phyloP scores from a whole-genome alignment of 1,140 invertebrate genomes.

The Papilio polyxenes region DNA sequence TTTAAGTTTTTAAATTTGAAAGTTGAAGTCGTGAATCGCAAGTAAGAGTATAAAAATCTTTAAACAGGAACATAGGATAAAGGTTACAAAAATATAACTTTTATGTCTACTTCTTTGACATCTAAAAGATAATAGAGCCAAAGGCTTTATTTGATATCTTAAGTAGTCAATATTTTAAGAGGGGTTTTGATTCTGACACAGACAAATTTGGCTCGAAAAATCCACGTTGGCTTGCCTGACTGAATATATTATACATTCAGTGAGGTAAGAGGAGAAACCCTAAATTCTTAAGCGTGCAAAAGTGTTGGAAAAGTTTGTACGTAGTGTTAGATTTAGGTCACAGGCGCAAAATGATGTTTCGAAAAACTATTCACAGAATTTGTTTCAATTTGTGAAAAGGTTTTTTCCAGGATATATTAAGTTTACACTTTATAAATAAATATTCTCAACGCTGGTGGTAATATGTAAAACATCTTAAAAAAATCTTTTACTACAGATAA shows the following conservation, averaged over 20 bases:
- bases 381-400: neutral
- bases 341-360: neutral
- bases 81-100: neutral
- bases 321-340: constrained; percentile 22
- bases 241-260: constrained; percentile 21
- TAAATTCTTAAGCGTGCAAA: constrained; percentile 25
- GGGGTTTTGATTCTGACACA: constrained; percentile 17
- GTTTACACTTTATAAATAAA: no score
- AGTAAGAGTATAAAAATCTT: neutral
- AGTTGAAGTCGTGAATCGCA: no score
- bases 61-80: neutral
- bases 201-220: constrained; percentile 11
- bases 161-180: constrained; percentile 28
- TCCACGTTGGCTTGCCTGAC: neutral
- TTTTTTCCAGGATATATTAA: neutral
- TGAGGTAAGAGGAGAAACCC: constrained; percentile 12
- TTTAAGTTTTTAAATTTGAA: no score
- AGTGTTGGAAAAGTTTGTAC: constrained; percentile 4
- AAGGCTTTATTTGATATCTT: constrained; percentile 3
- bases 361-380: neutral
- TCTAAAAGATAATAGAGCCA: neutral
- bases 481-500: no score
- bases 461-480: no score
- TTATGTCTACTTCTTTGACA: neutral
- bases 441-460: no score